phyloP scores from a whole-genome alignment of 2,797 vertebrate genomes.

The Apodemus agrarius region DNA sequence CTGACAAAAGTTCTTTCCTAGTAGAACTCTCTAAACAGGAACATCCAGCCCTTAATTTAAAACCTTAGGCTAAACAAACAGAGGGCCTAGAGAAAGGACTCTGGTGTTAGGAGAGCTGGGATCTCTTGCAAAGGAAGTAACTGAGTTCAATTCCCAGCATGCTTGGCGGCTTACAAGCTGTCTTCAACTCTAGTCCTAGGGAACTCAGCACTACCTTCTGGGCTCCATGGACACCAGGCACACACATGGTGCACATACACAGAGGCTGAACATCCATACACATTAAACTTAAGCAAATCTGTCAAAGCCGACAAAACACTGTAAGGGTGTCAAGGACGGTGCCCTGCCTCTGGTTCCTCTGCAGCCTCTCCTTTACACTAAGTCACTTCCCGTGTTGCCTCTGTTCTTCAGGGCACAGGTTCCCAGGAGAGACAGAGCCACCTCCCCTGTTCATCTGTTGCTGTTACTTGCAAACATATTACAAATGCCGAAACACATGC shows the following conservation, averaged over 20 bases:
- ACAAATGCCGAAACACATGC: neutral
- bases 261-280: neutral
- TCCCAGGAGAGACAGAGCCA: neutral
- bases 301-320: neutral
- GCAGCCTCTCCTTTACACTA: neutral
- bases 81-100: too few species aligned
- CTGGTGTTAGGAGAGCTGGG: neutral
- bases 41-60: neutral
- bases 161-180: neutral
- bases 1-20: neutral
- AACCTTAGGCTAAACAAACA: neutral
- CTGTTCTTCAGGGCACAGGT: neutral
- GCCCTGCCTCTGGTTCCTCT: neutral
- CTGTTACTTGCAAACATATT: neutral
- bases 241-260: neutral
- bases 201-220: neutral
- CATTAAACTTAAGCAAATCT: neutral
- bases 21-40: neutral
- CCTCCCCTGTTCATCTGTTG: neutral
- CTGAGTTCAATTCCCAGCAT: neutral
- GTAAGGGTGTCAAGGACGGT: neutral
- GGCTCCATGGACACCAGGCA: neutral
- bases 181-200: neutral
- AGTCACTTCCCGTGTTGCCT: neutral
- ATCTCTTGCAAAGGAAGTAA: neutral